Conservation (phyloP, 2,888 invertebrate genomes). For the Heliconius hortense region DNA sequence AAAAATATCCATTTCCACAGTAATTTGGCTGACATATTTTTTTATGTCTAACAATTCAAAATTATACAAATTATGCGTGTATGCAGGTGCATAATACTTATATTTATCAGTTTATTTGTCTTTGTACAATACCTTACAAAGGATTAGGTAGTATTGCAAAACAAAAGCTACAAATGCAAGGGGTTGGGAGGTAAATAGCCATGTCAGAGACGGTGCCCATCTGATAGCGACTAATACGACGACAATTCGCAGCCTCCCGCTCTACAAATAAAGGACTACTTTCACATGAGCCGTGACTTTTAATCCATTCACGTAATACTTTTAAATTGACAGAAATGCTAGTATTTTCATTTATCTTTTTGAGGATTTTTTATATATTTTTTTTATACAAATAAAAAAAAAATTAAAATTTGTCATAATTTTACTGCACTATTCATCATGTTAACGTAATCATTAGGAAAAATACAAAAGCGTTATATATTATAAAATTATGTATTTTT, state of each 20-base stretch:
- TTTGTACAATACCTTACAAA: constrained; percentile 26
- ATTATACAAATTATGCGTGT: neutral
- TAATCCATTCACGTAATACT: constrained; percentile 37
- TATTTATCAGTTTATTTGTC: neutral
- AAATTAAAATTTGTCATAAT: neutral
- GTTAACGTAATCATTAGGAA: neutral
- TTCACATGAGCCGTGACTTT: constrained; percentile 40
- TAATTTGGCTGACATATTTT: neutral
- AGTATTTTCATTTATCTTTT: constrained; percentile 30
- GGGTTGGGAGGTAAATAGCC: constrained; percentile 47
- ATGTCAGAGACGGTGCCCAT: constrained; percentile 54
- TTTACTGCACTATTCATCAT: neutral
- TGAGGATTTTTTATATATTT: neutral
- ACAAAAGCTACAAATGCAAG: constrained; percentile 51
- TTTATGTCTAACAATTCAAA: neutral
- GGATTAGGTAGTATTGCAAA: constrained; percentile 45
- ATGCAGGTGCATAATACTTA: neutral
- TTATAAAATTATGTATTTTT: neutral
- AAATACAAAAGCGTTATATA: neutral
- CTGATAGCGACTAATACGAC: constrained; percentile 70
- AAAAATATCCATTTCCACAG: neutral
- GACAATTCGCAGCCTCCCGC: constrained; percentile 70
- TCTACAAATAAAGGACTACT: constrained; percentile 46
- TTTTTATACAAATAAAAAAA: neutral
- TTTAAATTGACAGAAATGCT: constrained; percentile 33